Percentiles rank a stretch among this genome's conserved stretches.
Conservation (phyloP, 2,888 invertebrate species). For the Chaetoderma sp. region DNA sequence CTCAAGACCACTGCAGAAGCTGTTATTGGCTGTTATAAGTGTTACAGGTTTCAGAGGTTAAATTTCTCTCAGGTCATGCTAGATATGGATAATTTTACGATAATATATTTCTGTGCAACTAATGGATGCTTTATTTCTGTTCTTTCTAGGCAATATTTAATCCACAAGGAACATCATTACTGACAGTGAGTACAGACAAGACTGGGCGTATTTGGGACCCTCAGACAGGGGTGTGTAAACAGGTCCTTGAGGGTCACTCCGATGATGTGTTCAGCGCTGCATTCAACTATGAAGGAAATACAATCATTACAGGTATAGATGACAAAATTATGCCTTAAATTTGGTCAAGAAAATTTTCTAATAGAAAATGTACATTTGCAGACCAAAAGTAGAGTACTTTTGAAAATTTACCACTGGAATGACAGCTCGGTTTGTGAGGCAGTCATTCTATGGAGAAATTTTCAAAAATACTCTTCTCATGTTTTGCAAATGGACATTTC, state of each 20-base stretch:
- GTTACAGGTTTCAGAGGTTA: no score
- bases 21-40: no score
- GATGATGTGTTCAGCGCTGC: conserved; percentile 87
- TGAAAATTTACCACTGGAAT: no score
- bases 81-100: no score
- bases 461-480: no score
- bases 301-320: conserved; percentile 78
- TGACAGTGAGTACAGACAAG: conserved; percentile 83
- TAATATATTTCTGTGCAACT: neutral
- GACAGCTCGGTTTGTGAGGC: no score
- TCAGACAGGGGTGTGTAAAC: conserved; percentile 78
- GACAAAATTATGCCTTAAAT: neutral
- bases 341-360: neutral
- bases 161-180: conserved; percentile 80
- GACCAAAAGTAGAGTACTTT: neutral
- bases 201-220: conserved; percentile 83
- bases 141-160: conserved; percentile 80
- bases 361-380: neutral
- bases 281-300: conserved; percentile 83
- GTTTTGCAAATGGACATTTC: no score
- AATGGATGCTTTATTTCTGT: neutral
- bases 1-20: no score
- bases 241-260: conserved; percentile 81
- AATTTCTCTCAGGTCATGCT: no score
- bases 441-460: no score